Percentiles rank a stretch among this genome's conserved stretches.
Evolutionary conservation across 1,140 invertebrate species (phyloP).

Genomic region (Micrasema longulum): DNA sequence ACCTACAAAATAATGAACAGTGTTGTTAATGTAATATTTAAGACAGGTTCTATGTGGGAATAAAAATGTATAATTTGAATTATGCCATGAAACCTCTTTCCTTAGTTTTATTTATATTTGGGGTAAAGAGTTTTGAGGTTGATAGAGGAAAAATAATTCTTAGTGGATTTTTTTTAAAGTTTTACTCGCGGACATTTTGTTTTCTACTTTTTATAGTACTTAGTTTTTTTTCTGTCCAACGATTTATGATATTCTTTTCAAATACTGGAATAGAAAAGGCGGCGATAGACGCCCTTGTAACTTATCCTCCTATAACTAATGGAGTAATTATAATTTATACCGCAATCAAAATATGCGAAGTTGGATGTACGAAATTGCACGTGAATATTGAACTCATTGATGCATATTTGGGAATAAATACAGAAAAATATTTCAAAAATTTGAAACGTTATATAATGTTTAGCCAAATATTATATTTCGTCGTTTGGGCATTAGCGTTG

Average conservation of each 20-base stretch:
- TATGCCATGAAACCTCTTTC: background rate
- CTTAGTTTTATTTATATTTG: background rate
- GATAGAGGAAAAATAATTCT: background rate
- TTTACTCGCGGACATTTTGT: background rate
- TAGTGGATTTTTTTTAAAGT: background rate
- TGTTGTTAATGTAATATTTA: too few species aligned
- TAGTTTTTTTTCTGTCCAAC: background rate
- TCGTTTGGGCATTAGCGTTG: background rate
- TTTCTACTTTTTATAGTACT: background rate
- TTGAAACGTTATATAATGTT: constrained; percentile 6
- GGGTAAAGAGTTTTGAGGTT: background rate
- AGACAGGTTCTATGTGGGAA: background rate
- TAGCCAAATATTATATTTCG: background rate
- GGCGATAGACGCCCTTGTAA: constrained; percentile 1
- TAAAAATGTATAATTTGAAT: background rate
- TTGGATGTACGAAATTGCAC: background rate
- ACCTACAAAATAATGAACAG: background rate
- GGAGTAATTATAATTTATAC: background rate
- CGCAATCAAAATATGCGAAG: background rate
- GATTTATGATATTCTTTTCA: background rate
- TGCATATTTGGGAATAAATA: background rate
- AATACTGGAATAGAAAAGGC: background rate
- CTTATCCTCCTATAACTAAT: background rate
- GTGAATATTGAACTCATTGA: constrained; percentile 17
- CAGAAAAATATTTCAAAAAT: constrained; percentile 6